Conservation (phyloP, 2,113 vertebrate species). For the Reinhardtius hippoglossoides region DNA sequence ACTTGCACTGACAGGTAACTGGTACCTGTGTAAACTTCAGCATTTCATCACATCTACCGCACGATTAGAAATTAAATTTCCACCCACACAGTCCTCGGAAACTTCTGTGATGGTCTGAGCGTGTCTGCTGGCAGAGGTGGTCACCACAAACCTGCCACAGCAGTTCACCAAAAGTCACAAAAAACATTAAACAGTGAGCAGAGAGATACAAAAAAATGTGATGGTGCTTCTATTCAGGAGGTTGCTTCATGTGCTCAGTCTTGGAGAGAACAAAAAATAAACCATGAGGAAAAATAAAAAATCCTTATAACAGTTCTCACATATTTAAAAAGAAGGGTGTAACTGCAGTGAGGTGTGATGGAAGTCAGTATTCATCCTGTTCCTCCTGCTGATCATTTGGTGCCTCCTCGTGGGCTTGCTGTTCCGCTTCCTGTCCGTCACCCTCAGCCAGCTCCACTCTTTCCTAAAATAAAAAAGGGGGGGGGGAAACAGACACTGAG, state of each 20-base stretch:
- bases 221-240: slow-evolving; percentile 84
- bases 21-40: slow-evolving; percentile 72
- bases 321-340: slow-evolving; percentile 82
- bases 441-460: slow-evolving; percentile 87
- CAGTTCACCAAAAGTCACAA: slow-evolving; percentile 87
- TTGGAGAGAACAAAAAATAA: slow-evolving; percentile 80
- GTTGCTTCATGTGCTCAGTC: slow-evolving; percentile 88
- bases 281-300: slow-evolving; percentile 71
- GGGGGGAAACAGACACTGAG: background rate
- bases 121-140: slow-evolving; percentile 83
- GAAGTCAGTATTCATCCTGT: slow-evolving; percentile 96
- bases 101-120: slow-evolving; percentile 82
- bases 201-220: slow-evolving; percentile 63
- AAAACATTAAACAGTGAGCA: slow-evolving; percentile 80
- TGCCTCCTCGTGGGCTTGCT: slow-evolving; percentile 86
- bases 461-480: slow-evolving; percentile 80
- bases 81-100: slow-evolving; percentile 81
- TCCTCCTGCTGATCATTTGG: slow-evolving; percentile 93
- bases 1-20: slow-evolving; percentile 68
- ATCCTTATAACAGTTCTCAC: slow-evolving; percentile 86
- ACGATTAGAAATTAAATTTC: slow-evolving; percentile 59
- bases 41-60: slow-evolving; percentile 69
- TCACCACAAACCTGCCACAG: slow-evolving; percentile 80
- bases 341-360: slow-evolving; percentile 62
- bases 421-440: slow-evolving; percentile 87